phyloP scores from a whole-genome alignment of 2,113 vertebrate species.

The Megaleporinus macrocephalus region DNA sequence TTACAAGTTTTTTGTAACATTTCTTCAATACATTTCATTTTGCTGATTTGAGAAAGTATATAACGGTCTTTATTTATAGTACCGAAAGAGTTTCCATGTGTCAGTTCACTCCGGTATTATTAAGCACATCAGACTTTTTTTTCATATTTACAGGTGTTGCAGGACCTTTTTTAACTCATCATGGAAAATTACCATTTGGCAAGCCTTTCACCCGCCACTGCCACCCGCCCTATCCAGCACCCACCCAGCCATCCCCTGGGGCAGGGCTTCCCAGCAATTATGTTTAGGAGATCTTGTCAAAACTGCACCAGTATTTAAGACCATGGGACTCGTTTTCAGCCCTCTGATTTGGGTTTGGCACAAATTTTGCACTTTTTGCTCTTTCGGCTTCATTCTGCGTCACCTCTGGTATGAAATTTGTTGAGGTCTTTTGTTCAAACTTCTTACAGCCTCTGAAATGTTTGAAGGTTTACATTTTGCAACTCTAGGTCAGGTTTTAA shows the following conservation, averaged over 20 bases:
- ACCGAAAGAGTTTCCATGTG: too few species aligned
- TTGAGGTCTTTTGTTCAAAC: not conserved
- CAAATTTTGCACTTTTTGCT: constrained; percentile 56
- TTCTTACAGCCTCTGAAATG: not conserved
- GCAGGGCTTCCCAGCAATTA: constrained; percentile 68
- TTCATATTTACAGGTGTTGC: not conserved
- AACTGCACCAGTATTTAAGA: constrained; percentile 67
- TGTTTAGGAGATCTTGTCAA: constrained; percentile 71
- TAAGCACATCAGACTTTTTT: not conserved
- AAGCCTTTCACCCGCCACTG: constrained; percentile 60
- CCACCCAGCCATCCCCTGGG: constrained; percentile 37
- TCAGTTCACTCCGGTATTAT: too few species aligned
- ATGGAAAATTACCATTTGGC: constrained; percentile 76
- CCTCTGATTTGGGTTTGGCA: constrained; percentile 56
- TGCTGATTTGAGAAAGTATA: too few species aligned
- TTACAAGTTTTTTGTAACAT: not conserved
- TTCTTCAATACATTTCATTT: too few species aligned
- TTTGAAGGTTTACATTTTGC: not conserved
- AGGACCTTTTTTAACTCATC: constrained; percentile 40
- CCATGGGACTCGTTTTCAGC: constrained; percentile 53
- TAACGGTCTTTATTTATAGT: too few species aligned
- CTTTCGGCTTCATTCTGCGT: not conserved
- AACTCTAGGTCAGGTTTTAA: not conserved
- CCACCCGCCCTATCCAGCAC: constrained; percentile 25
- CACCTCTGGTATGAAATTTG: not conserved